Base-by-base conservation (phyloP, 2,797 vertebrate species). In the Squalus acanthias region DNA sequence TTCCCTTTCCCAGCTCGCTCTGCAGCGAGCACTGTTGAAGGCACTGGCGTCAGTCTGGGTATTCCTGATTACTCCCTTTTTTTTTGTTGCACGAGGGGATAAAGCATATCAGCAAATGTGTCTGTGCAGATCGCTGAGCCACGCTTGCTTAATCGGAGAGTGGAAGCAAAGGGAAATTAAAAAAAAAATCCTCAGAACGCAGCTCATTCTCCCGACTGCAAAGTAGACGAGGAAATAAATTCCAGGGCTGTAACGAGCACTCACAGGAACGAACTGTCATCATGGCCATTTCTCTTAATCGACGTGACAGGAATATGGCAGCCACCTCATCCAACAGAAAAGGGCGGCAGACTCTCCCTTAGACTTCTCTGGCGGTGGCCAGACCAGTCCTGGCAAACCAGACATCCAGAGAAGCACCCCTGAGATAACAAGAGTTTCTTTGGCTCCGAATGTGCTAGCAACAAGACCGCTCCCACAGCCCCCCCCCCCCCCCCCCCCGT, bases 31-130 rank as follows among this genome's bases (percentile, higher is more conserved):
- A 97, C 97, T 98, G 98, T 98, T 98, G 98, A 97, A 97, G 97
- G 96, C 98, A 97, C 97, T 98, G 98, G 98, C 98, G 98, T 99
- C 99, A 98, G 98, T 98, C 98, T 98, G 97, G 39, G 98, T 98
- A 98, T 98, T 97, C 97, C 98, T 97, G 97, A 93, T 97, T 98
- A 97, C 98, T 99, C 98, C 98, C 97, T 97, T 98, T 98, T 46
- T 46, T 93, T 65, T 93, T 67, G n/a, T 39, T 93, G 98, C 98
- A 97, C 97, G 97, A 97, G 98, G 95, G 98, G 98, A 98, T 98
- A 98, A 39, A 46, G 98, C 96, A 98, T 99, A 98, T 99, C 98
- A 98, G 98, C 97, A 98, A 98, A 98, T 98, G 98, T 97, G 97
- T 98, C 97, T 98, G 97, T 97, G 96, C 96, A 97, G 97, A 98